phyloP scores from a whole-genome alignment of 2,113 vertebrate species.

The Dicentrarchus labrax region DNA sequence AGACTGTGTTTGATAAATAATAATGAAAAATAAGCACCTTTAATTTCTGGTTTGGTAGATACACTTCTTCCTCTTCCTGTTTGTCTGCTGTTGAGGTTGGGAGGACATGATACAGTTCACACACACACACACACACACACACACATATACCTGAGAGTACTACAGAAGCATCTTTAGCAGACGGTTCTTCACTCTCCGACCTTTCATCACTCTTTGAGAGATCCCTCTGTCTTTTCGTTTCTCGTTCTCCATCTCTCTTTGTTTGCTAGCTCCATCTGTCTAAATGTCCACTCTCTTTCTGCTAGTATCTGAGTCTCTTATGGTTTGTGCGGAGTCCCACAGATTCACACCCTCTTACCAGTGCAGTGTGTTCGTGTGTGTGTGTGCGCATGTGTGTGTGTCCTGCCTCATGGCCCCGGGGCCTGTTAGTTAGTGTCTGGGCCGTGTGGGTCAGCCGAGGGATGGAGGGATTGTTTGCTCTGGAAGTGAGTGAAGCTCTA shows the following conservation, averaged over 20 bases:
- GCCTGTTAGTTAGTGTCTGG: slow-evolving; percentile 73
- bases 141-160: slow-evolving; percentile 4
- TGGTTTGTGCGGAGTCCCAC: neutral
- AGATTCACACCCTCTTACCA: slow-evolving; percentile 52
- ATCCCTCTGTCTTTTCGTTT: slow-evolving; percentile 22
- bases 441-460: slow-evolving; percentile 65
- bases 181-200: slow-evolving; percentile 37
- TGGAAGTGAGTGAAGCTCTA: slow-evolving; percentile 64
- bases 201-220: slow-evolving; percentile 40
- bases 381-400: slow-evolving; percentile 22
- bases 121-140: neutral
- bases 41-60: neutral
- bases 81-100: slow-evolving; percentile 5
- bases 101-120: slow-evolving; percentile 6
- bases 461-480: slow-evolving; percentile 67
- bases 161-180: slow-evolving; percentile 23
- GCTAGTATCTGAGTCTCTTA: slow-evolving; percentile 3
- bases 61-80: slow-evolving; percentile 7
- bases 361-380: slow-evolving; percentile 16
- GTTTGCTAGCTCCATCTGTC: slow-evolving; percentile 31
- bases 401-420: slow-evolving; percentile 54
- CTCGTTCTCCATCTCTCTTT: slow-evolving; percentile 6
- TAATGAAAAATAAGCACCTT: neutral
- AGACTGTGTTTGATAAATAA: too few relatives aligned
- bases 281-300: slow-evolving; percentile 4